Evolutionary conservation across 2,888 invertebrate species (phyloP), one percentile per base, ranked within the genome.

Genomic region (Heliconius charithonia): DNA sequence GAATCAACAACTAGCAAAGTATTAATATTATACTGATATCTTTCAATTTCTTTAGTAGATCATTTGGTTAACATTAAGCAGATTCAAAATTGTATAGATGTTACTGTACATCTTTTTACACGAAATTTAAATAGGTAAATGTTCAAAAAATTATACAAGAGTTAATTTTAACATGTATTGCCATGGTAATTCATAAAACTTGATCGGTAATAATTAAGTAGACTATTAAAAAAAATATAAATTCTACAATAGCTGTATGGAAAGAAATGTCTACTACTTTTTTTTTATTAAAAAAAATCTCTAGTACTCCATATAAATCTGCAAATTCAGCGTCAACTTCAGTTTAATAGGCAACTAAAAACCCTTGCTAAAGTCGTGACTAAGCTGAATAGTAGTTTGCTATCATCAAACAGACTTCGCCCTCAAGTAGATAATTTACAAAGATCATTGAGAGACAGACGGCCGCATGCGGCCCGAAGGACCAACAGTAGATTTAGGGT

Each of bases 401-500:
- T 13, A 59, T 59, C 71, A 76, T 69, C 63, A 65, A 67, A 77
- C 45, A 73, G 73, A 67, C 67, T 59, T 67, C 66, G 37, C 79
- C 73, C 79, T 75, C 37, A 70, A 63, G 72, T 73, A 67, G 51
- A 27, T 67, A 51, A 41, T 63, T 75, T 37, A 32, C 76, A 79
- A 72, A 77, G 78, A 72, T 72, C 72, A 59, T 37, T 72, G 72
- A 32, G 32, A 32, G 32, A 72, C 59, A 69, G 32, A 71, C 56
- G 79, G 70, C 73, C 71, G 75, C 75, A 79, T 51, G 77, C 79
- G 67, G 65, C 75, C 71, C 77, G 74, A 56, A 75, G 78, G 77
- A 80, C 79, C 78, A 72, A 78, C 78, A 73, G 78, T 80, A 81
- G 81, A 82, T 81, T 81, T 80, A 67, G 77, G 80, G 71, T 78